A percentile compares a stretch with the other conserved stretches of the same genome.
These are phyloP conservation scores for Ctenopoma kingsleyae DNA, from an alignment of 2,797 vertebrate species.

Conservation along the genomic window DNA sequence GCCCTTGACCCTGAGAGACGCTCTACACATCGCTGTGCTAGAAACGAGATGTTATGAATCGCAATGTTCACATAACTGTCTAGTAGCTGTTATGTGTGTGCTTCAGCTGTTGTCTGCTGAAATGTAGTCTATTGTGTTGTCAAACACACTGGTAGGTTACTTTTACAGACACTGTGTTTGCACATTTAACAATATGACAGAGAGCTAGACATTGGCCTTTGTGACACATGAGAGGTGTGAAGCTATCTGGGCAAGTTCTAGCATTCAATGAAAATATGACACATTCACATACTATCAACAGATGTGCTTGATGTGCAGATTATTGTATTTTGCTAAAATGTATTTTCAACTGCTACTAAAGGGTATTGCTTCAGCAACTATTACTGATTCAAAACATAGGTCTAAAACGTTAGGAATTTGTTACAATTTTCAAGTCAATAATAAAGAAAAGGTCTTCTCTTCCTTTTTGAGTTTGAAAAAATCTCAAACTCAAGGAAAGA, in stretches of 20 bases:
- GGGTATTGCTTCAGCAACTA: neutral
- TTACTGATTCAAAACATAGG: neutral
- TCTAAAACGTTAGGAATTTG: neutral
- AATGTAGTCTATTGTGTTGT: neutral
- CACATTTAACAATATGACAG: constrained; percentile 16
- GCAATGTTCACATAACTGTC: neutral
- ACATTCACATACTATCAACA: constrained; percentile 8
- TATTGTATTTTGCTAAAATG: constrained; percentile 18
- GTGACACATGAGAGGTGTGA: neutral
- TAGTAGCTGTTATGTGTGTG: constrained; percentile 6
- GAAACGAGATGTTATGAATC: neutral
- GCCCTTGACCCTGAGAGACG: no score
- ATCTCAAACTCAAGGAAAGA: constrained; percentile 21
- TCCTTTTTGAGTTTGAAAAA: neutral
- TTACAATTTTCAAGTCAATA: neutral
- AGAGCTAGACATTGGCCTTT: constrained; percentile 34
- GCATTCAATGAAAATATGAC: constrained; percentile 2
- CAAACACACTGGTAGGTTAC: neutral
- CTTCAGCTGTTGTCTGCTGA: neutral
- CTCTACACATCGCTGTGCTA: no score
- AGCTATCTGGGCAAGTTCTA: constrained; percentile 7
- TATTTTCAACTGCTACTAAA: constrained; percentile 15
- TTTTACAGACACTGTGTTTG: neutral
- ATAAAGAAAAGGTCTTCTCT: neutral
- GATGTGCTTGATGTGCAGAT: neutral